Evolutionary conservation across 2,888 invertebrate species (phyloP).

Genomic region (Periphyllus acericola): DNA sequence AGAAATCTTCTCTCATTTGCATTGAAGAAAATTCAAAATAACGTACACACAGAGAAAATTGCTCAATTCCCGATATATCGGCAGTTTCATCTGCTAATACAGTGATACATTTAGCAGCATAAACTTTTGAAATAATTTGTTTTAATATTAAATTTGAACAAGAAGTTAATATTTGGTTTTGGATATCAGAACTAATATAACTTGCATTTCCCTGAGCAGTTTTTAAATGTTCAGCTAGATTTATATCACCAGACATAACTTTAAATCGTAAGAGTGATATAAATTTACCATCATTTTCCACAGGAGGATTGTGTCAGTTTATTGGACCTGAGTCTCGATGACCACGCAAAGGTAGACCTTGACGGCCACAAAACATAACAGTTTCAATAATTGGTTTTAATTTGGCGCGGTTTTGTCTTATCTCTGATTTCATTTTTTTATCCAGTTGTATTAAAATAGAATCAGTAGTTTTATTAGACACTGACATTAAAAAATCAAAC

Average conservation of each 20-base stretch:
- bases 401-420: neutral
- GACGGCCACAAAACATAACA: too few species aligned
- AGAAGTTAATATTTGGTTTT: slow-evolving; percentile 65
- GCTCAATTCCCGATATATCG: too few species aligned
- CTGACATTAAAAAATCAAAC: neutral
- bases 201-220: too few species aligned
- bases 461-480: slow-evolving; percentile 18
- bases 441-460: neutral
- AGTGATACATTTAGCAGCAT: slow-evolving; percentile 63
- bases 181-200: slow-evolving; percentile 65
- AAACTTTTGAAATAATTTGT: too few species aligned
- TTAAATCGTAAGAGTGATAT: slow-evolving; percentile 65
- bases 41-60: too few species aligned
- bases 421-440: neutral
- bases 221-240: slow-evolving; percentile 64
- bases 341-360: slow-evolving; percentile 10
- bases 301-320: slow-evolving; percentile 51
- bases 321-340: slow-evolving; percentile 19
- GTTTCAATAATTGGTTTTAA: slow-evolving; percentile 34
- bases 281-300: slow-evolving; percentile 65
- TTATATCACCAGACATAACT: slow-evolving; percentile 65
- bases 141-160: slow-evolving; percentile 64
- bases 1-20: too few species aligned
- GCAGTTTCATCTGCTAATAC: slow-evolving; percentile 63
- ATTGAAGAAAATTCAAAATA: too few species aligned